A percentile compares a stretch with the other conserved stretches of the same genome.
These are phyloP conservation scores for Colinus virginianus DNA, from an alignment of 2,113 vertebrate species.

Conservation along the genomic window DNA sequence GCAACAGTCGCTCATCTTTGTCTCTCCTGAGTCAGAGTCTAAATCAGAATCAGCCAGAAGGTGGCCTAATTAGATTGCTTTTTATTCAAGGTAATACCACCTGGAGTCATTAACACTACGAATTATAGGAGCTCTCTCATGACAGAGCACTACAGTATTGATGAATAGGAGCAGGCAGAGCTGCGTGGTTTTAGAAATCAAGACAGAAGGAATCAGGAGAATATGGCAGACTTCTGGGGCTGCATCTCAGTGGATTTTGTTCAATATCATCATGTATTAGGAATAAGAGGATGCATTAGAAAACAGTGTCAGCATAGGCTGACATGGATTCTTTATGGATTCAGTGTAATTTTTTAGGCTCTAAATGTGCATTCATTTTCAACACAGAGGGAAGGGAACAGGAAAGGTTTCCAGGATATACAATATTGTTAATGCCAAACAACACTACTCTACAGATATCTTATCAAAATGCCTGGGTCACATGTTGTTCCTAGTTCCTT, in stretches of 20 bases:
- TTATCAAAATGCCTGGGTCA: neutral
- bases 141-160: neutral
- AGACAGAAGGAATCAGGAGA: neutral
- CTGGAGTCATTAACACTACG: neutral
- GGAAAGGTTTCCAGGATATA: neutral
- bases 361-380: neutral
- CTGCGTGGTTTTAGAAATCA: neutral
- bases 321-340: neutral
- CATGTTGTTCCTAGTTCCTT: neutral
- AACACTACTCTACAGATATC: neutral
- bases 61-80: slow-evolving; percentile 74
- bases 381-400: accelerated
- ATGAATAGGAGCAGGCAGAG: neutral
- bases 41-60: slow-evolving; percentile 67
- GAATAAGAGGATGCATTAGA: neutral
- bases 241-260: neutral
- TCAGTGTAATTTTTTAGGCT: neutral
- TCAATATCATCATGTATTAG: neutral
- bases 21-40: slow-evolving; percentile 38
- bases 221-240: neutral
- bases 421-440: neutral
- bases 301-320: neutral
- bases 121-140: neutral
- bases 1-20: neutral
- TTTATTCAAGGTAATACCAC: slow-evolving; percentile 67